These are phyloP conservation scores for Alligator mississippiensis DNA, from an alignment of 2,113 vertebrate genomes.

Conservation along the genomic window DNA sequence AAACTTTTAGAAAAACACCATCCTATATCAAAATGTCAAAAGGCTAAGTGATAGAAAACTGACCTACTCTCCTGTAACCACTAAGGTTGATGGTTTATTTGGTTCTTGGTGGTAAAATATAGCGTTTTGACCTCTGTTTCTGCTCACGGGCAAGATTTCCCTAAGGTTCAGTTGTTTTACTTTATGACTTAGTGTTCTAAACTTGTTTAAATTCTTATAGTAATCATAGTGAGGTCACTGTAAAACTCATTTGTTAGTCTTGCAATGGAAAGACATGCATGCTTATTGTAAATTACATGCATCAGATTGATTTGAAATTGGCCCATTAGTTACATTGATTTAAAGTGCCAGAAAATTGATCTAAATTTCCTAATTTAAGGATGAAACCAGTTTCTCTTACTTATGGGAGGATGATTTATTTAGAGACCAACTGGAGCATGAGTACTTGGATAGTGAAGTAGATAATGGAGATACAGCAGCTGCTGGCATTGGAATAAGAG, in stretches of 20 bases:
- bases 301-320: conserved; percentile 72
- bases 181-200: not conserved
- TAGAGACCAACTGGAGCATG: conserved; percentile 52
- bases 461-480: conserved; percentile 21
- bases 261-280: conserved; percentile 24
- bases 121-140: not conserved
- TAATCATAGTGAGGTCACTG: conserved; percentile 13
- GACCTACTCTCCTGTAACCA: not conserved
- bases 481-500: not conserved
- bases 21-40: not conserved
- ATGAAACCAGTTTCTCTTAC: conserved; percentile 58
- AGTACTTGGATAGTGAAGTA: conserved; percentile 43
- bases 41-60: not conserved
- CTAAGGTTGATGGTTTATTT: not conserved
- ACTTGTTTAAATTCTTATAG: conserved; percentile 24
- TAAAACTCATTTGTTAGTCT: conserved; percentile 63
- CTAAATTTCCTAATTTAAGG: conserved; percentile 72
- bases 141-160: not conserved
- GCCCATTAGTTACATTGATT: conserved; percentile 70
- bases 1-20: not conserved
- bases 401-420: conserved; percentile 62
- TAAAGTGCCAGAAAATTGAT: conserved; percentile 73
- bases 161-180: not conserved
- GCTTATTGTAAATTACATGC: conserved; percentile 66
- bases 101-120: not conserved